A percentile compares a stretch with the other conserved stretches of the same genome.
Evolutionary conservation across 2,113 vertebrate species (phyloP).

Genomic region (Circaetus cinerascens): DNA sequence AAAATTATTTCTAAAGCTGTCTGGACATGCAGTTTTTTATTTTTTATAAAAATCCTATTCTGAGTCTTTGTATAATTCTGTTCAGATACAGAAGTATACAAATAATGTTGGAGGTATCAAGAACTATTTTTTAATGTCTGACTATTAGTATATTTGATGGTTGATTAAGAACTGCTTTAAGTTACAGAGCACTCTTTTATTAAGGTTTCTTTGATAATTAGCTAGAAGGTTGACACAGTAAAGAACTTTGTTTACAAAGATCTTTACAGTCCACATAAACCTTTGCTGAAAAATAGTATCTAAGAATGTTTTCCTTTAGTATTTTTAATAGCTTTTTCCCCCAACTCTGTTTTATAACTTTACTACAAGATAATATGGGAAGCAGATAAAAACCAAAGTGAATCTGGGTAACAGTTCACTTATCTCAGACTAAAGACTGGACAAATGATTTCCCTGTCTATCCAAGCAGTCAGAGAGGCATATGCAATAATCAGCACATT

Average conservation of each 20-base stretch:
- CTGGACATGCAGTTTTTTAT: not conserved
- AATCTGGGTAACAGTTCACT: not conserved
- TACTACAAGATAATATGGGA: not conserved
- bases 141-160: not conserved
- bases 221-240: not conserved
- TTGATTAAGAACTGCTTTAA: not conserved
- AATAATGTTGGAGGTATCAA: not conserved
- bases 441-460: not conserved
- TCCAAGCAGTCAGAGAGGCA: not conserved
- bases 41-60: not conserved
- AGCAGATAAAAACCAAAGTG: not conserved
- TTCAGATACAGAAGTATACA: not conserved
- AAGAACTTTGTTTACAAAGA: not conserved
- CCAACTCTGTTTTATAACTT: not conserved
- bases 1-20: not conserved
- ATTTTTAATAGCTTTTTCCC: not conserved
- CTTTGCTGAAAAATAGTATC: not conserved
- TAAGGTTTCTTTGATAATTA: not conserved
- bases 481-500: not conserved
- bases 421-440: not conserved
- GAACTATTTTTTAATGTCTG: not conserved
- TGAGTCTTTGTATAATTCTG: not conserved
- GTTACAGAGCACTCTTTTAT: not conserved
- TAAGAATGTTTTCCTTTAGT: not conserved
- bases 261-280: not conserved